Conservation (phyloP, 2,888 invertebrate genomes). For the Caenorhabditis wallacei region DNA sequence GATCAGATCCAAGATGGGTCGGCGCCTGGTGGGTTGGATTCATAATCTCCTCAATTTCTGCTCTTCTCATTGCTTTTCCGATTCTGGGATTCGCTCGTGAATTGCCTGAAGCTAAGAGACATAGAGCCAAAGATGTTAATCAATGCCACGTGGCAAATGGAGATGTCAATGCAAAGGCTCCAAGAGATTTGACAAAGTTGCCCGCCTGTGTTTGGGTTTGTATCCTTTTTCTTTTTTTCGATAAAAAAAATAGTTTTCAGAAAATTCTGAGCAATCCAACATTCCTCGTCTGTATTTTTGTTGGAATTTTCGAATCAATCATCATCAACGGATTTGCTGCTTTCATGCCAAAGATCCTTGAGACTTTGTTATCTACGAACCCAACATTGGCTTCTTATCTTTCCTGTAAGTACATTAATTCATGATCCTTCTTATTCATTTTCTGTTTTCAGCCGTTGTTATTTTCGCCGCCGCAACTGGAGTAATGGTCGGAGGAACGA, state of each 20-base stretch:
- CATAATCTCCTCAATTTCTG: conserved; percentile 83
- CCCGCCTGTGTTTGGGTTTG: conserved; percentile 74
- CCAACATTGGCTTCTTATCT: conserved; percentile 80
- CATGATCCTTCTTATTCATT: too few species aligned
- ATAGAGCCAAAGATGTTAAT: conserved; percentile 81
- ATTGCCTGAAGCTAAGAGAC: conserved; percentile 82
- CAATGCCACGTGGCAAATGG: conserved; percentile 72
- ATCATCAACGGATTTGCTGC: conserved; percentile 83
- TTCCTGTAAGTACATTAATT: conserved; percentile 72
- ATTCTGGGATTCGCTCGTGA: conserved; percentile 82
- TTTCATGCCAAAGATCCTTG: conserved; percentile 83
- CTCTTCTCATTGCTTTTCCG: conserved; percentile 84
- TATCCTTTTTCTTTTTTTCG: neutral
- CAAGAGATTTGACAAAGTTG: conserved; percentile 69
- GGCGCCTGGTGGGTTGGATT: conserved; percentile 86
- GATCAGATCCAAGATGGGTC: conserved; percentile 84
- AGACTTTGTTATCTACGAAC: conserved; percentile 81
- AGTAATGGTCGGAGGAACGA: conserved; percentile 82
- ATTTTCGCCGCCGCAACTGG: conserved; percentile 83
- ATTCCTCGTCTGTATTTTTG: conserved; percentile 80
- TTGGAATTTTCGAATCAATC: conserved; percentile 82
- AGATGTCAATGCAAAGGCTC: conserved; percentile 74
- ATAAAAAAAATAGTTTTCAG: conserved; percentile 57
- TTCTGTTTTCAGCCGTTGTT: conserved; percentile 77
- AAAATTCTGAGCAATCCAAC: conserved; percentile 81